Base-by-base conservation (phyloP, 2,888 invertebrate species). In the Mesorhabditis spiculigera region DNA sequence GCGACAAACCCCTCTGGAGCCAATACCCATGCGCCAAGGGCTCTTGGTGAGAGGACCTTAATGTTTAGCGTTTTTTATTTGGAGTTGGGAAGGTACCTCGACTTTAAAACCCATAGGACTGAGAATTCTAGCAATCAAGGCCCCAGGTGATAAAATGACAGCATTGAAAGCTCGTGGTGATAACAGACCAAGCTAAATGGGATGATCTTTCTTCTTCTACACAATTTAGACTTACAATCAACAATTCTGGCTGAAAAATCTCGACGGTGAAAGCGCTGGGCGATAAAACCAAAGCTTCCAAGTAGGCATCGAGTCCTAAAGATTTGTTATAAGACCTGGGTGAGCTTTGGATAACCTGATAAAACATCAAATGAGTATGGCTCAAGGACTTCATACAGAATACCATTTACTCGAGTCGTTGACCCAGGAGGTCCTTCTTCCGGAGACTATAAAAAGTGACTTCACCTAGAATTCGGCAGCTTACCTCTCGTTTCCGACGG, bases 151-250 rank as follows among this genome's bases (percentile, higher is more conserved):
- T 0, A 84, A 71, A 5, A 82, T 74, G 10, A 82, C 79, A 6
- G 84, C 81, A 45, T 82, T 74, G 68, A 84, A 84, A 1, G 84
- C 84, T 5, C 83, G 75, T 2, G 84, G 84, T 5, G 76, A 76
- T 0, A 82, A 70, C 0, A 78, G 71, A 45, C 77, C 75, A 4
- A 81, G 68, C 80, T 80, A 67, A 68, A 75, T 63, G 58, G 28
- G 28, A 28, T 28, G 28, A 28, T 28, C 28, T 28, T 28, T 28
- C 28, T 28, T 28, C 28, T 28, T 10, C 13, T 16, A 13, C 10
- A 5, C 10, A 28, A 13, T 43, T 43, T 62, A n/a, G 41, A 43
- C 66, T 50, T 65, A 78, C 75, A 67, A 71, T 73, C 8, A 81
- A 68, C 44, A 76, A 78, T 71, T 80, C 80, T 0, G 81, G 81